These are phyloP conservation scores for Ptiloglossa arizonensis DNA, from an alignment of 1,140 invertebrate genomes.

Conservation along the genomic window DNA sequence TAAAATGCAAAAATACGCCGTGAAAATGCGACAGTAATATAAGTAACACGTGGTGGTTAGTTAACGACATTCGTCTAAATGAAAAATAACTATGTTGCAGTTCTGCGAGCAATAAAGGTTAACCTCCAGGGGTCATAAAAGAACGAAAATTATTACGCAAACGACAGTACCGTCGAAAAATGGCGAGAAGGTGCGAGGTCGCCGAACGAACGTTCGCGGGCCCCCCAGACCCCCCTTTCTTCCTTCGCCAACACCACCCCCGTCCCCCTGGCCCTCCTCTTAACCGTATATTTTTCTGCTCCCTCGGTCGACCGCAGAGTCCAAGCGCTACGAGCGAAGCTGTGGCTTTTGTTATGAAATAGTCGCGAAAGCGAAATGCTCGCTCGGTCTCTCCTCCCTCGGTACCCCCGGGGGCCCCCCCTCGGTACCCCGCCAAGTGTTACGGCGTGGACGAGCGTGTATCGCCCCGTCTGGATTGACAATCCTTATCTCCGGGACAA, in stretches of 20 bases:
- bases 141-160: slow-evolving; percentile 34
- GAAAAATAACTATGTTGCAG: no score
- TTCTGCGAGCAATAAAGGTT: no score
- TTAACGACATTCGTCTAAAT: no score
- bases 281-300: slow-evolving; percentile 48
- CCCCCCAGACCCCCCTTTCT: slow-evolving; percentile 28
- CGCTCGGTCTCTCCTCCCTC: slow-evolving; percentile 40
- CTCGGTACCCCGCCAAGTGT: no score
- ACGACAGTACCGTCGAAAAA: slow-evolving; percentile 25
- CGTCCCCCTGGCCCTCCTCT: no score
- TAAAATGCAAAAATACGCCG: no score
- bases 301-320: slow-evolving; percentile 54
- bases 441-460: not conserved
- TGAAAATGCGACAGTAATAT: no score
- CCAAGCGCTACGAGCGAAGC: slow-evolving; percentile 44
- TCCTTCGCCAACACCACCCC: not conserved
- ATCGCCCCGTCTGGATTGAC: not conserved
- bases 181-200: slow-evolving; percentile 41
- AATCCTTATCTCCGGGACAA: not conserved
- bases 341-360: slow-evolving; percentile 72
- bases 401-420: no score
- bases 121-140: slow-evolving; percentile 24
- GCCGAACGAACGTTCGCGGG: slow-evolving; percentile 30
- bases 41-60: no score
- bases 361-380: slow-evolving; percentile 69